Evolutionary conservation across 2,113 vertebrate genomes (phyloP).

Genomic region (Noturus placidus): DNA sequence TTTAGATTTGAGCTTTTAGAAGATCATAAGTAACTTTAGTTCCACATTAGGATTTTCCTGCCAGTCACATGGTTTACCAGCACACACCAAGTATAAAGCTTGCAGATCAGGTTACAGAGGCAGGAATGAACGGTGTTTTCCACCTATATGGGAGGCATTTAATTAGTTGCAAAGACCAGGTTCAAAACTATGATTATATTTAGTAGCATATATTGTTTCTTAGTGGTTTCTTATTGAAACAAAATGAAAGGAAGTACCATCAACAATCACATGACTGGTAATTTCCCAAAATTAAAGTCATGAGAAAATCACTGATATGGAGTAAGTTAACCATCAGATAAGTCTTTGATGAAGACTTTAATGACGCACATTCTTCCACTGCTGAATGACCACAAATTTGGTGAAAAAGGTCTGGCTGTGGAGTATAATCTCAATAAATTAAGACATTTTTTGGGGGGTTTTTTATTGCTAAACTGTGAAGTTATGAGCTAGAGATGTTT

Average conservation of each 20-base stretch:
- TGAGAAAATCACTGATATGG: not conserved
- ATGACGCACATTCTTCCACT: not conserved
- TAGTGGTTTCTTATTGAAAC: not conserved
- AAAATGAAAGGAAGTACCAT: not conserved
- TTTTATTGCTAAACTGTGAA: too few relatives aligned
- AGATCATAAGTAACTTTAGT: not conserved
- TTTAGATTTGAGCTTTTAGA: too few relatives aligned
- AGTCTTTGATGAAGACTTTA: not conserved
- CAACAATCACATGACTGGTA: not conserved
- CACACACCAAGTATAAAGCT: not conserved
- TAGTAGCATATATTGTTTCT: not conserved
- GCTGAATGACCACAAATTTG: not conserved
- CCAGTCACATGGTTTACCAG: not conserved
- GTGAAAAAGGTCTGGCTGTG: not conserved
- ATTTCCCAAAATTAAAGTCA: not conserved
- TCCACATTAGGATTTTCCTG: not conserved
- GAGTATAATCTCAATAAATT: not conserved
- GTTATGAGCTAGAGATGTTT: too few relatives aligned
- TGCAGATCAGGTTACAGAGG: not conserved
- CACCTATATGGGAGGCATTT: not conserved
- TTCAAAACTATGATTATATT: not conserved
- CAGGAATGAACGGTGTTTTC: slow-evolving; percentile 6
- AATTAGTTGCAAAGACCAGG: not conserved
- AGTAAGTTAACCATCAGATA: not conserved
- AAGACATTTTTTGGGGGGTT: not conserved